Conservation (phyloP, 1,140 invertebrate genomes). For the Diabrotica undecimpunctata region DNA sequence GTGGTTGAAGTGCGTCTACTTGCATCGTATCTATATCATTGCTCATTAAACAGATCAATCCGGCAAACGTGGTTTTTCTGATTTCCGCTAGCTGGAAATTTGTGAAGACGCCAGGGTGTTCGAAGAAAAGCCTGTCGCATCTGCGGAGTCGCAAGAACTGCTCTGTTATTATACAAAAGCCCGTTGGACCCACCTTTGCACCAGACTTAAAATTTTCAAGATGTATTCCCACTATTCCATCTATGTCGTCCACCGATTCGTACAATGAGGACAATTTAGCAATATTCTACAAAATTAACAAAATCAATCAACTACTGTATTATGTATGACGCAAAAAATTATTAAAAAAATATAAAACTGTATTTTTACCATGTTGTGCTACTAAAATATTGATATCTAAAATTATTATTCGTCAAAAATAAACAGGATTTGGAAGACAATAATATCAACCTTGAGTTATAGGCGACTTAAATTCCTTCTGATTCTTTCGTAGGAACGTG, state of each 20-base stretch:
- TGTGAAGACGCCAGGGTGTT: constrained; percentile 57
- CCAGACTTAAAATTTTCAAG: constrained; percentile 73
- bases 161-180: constrained; percentile 82
- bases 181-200: constrained; percentile 83
- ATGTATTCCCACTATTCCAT: constrained; percentile 80
- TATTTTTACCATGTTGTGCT: too few relatives aligned
- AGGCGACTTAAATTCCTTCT: too few relatives aligned
- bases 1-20: constrained; percentile 57
- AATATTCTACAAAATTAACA: neutral
- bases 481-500: too few relatives aligned
- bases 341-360: too few relatives aligned
- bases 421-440: too few relatives aligned
- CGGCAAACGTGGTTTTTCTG: constrained; percentile 75
- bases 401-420: too few relatives aligned
- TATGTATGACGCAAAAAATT: too few relatives aligned
- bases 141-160: constrained; percentile 83
- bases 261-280: constrained; percentile 48
- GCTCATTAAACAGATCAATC: constrained; percentile 84
- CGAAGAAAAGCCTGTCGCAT: constrained; percentile 82
- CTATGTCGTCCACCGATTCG: constrained; percentile 76
- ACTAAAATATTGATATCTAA: too few relatives aligned
- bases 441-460: too few relatives aligned
- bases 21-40: constrained; percentile 74
- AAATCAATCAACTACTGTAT: too few relatives aligned
- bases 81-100: constrained; percentile 60